These are phyloP conservation scores for Petrosia ficiformis DNA, from an alignment of 37 sponge, comb jelly and placozoan species.

Conservation along the genomic window DNA sequence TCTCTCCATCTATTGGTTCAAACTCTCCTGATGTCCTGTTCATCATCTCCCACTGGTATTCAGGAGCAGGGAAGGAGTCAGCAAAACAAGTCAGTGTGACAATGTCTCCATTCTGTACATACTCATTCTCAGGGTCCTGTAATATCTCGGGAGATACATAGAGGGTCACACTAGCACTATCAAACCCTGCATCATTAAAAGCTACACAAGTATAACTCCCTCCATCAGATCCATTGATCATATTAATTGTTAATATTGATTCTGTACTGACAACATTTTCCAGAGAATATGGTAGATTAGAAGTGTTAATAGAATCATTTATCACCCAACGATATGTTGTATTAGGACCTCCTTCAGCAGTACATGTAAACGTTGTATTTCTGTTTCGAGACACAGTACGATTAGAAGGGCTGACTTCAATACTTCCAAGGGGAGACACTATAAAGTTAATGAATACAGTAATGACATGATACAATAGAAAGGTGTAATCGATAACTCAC, in stretches of 20 bases:
- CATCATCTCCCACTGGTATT: no score
- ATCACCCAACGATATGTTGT: neutral
- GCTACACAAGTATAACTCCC: neutral
- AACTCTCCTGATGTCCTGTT: no score
- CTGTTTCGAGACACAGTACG: neutral
- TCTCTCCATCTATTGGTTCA: no score
- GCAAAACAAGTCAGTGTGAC: neutral
- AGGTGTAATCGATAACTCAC: neutral
- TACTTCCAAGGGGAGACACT: conserved; percentile 32
- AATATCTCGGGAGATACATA: neutral
- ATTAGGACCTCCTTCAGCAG: conserved; percentile 7
- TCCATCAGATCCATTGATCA: no score
- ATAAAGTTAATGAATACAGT: neutral
- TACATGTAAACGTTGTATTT: conserved; percentile 8
- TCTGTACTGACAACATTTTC: no score
- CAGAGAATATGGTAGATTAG: conserved; percentile 1
- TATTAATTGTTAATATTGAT: no score
- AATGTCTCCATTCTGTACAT: neutral
- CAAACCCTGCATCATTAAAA: neutral
- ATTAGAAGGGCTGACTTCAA: neutral
- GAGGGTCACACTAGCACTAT: neutral
- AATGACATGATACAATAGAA: neutral
- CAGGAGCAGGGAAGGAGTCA: no score
- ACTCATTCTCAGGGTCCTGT: neutral
- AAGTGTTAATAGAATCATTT: neutral